These are phyloP conservation scores for Centrocercus urophasianus DNA, from an alignment of 2,113 vertebrate species.

Conservation along the genomic window DNA sequence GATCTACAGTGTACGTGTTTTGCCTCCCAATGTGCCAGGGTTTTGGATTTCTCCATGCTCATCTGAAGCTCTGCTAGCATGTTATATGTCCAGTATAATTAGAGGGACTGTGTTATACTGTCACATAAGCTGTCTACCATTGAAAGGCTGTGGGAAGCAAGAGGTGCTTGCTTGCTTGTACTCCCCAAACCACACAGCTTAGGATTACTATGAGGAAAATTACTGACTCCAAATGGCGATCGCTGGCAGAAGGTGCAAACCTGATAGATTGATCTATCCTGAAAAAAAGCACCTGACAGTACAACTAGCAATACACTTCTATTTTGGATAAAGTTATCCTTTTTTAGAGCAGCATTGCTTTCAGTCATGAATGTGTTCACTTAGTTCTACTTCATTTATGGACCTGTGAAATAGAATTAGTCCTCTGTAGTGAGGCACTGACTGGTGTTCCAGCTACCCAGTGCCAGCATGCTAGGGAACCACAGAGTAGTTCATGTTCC, in stretches of 20 bases:
- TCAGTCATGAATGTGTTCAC: accelerated
- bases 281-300: background rate
- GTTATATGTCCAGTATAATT: background rate
- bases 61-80: background rate
- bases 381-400: background rate
- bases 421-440: background rate
- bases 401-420: background rate
- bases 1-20: background rate
- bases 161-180: background rate
- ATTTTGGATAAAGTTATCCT: background rate
- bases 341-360: background rate
- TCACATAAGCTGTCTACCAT: background rate
- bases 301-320: background rate
- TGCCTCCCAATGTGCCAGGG: background rate
- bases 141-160: background rate
- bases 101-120: background rate
- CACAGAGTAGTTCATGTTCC: background rate
- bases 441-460: background rate
- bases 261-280: background rate
- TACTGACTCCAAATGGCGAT: background rate
- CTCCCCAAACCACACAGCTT: background rate
- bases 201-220: background rate
- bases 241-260: background rate
- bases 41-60: background rate
- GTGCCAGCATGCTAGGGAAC: background rate